Evolutionary conservation across 2,888 invertebrate genomes (phyloP), one percentile per base, ranked within the genome.

Genomic region (Parascotia fuliginaria): DNA sequence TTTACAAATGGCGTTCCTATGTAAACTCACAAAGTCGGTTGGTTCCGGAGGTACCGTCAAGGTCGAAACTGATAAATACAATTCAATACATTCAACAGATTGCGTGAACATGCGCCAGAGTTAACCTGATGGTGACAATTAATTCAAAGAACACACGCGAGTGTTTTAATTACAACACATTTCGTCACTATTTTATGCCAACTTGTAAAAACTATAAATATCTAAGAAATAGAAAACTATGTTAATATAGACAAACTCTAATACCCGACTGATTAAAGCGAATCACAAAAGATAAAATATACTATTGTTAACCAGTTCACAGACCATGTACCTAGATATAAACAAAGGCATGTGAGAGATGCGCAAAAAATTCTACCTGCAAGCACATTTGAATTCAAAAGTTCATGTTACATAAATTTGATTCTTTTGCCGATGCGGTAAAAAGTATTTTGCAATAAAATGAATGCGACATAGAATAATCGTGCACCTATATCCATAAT

Each of bases 61-160:
- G 90, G 91, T 71, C 78, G 73, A 42, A 54, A 51, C 77, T 79
- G 83, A 83, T 86, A 85, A 85, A 84, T 81, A 78, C 71, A 76
- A 83, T 76, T 79, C 77, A 77, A 72, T 77, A 68, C 70, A 77
- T 71, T 73, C 68, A 75, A 75, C 63, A 69, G 67, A 65, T 65
- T 75, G 77, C 75, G 77, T 75, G 80, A 73, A 68, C 70, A 64
- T 55, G 57, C 60, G 65, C 57, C 64, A 58, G 73, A 74, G 71
- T 66, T 67, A 63, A 60, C 65, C 53, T 68, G 59, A 60, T 65
- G 68, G 64, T 75, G 75, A 79, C 78, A 84, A 83, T 84, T 75
- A 75, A 61, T 67, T 70, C 57, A 75, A 65, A 76, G 69, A 73
- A 76, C 60, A 55, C 37, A 76, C 60, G 54, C 37, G 40, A 56